These are phyloP conservation scores for Martes martes DNA, from an alignment of 2,113 vertebrate species.

Conservation along the genomic window DNA sequence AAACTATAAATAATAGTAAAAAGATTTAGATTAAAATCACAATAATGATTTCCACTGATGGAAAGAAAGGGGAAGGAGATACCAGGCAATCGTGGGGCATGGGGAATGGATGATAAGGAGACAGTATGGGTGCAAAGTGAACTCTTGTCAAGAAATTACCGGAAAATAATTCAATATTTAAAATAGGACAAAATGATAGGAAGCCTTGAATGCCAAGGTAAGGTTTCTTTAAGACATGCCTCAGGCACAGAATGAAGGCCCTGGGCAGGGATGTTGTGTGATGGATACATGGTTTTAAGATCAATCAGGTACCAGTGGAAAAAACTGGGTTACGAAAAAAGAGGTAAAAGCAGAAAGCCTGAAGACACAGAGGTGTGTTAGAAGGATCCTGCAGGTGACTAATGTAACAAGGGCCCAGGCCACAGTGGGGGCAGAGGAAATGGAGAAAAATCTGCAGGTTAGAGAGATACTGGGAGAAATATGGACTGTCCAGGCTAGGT, in stretches of 20 bases:
- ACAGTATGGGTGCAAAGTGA: not conserved
- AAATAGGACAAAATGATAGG: not conserved
- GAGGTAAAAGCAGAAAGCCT: not conserved
- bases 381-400: not conserved
- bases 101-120: not conserved
- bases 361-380: not conserved
- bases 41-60: not conserved
- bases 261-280: not conserved
- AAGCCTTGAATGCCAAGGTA: not conserved
- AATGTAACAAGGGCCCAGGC: not conserved
- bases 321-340: not conserved
- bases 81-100: not conserved
- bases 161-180: not conserved
- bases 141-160: not conserved
- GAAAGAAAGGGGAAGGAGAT: not conserved
- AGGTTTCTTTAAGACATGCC: not conserved
- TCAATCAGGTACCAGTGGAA: not conserved
- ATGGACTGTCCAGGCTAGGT: not conserved
- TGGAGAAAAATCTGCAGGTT: not conserved
- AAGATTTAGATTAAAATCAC: not conserved
- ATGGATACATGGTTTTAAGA: not conserved
- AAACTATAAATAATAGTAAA: not conserved
- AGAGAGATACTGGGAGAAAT: not conserved
- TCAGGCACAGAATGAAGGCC: not conserved
- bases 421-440: not conserved